A percentile compares a stretch with the other conserved stretches of the same genome.
Conservation (phyloP, 2,888 invertebrate species). For the Prionchulus punctatus region DNA sequence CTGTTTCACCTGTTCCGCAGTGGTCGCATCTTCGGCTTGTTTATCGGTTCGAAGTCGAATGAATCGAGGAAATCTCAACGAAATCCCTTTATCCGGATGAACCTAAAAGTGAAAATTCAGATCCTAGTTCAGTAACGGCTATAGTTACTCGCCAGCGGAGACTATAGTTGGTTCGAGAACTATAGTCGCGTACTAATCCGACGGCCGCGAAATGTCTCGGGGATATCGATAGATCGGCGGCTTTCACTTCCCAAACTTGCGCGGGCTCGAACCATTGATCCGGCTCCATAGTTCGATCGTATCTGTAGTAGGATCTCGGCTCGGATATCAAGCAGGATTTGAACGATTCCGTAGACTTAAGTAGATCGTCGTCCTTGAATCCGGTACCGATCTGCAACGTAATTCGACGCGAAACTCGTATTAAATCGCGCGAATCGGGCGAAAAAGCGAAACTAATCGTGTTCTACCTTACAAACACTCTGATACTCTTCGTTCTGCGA, state of each 20-base stretch:
- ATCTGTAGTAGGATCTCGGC: constrained; percentile 51
- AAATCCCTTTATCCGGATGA: constrained; percentile 79
- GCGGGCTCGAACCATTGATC: constrained; percentile 77
- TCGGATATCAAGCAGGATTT: constrained; percentile 52
- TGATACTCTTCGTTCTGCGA: constrained; percentile 76
- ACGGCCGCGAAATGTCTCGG: constrained; percentile 76
- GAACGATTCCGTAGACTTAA: constrained; percentile 55
- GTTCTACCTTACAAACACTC: constrained; percentile 62
- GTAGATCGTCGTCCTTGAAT: constrained; percentile 75
- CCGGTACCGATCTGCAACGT: constrained; percentile 63
- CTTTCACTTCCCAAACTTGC: constrained; percentile 88
- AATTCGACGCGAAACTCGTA: neutral
- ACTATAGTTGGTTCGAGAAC: neutral
- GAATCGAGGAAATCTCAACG: constrained; percentile 83
- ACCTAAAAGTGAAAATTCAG: too few relatives aligned
- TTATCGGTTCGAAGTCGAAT: constrained; percentile 79
- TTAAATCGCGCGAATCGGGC: neutral
- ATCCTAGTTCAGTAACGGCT: too few relatives aligned
- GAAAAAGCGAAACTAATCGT: neutral
- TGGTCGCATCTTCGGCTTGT: constrained; percentile 73
- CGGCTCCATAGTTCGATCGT: constrained; percentile 51
- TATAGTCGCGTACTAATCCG: constrained; percentile 46
- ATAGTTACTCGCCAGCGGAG: too few relatives aligned
- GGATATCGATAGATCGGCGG: constrained; percentile 89
- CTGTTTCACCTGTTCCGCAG: constrained; percentile 53